These are phyloP conservation scores for Agrenia bidenticulata DNA, from an alignment of 2,888 invertebrate genomes.

Conservation along the genomic window DNA sequence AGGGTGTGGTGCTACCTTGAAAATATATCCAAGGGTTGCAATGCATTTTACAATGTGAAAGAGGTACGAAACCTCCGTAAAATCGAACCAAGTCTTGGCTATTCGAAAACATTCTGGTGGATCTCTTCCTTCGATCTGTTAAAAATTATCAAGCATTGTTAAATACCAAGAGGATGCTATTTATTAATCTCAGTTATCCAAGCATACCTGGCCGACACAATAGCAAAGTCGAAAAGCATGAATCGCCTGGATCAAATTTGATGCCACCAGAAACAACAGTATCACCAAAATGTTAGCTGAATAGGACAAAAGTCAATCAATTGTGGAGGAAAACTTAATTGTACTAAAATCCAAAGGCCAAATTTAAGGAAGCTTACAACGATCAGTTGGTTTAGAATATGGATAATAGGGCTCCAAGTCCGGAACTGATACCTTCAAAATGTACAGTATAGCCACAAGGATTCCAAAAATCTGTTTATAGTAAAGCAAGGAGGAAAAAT, in stretches of 20 bases:
- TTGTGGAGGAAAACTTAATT: conserved; percentile 2
- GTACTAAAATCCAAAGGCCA: conserved; percentile 1
- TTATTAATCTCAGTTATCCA: background rate
- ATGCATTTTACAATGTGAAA: conserved; percentile 31
- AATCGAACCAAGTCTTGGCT: conserved; percentile 38
- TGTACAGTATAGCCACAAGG: conserved; percentile 24
- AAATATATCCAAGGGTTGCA: conserved; percentile 27
- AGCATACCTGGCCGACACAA: conserved; percentile 26
- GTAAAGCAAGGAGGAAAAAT: no score
- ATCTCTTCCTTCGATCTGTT: conserved; percentile 18
- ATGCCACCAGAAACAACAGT: conserved; percentile 29
- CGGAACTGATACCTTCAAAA: conserved; percentile 31
- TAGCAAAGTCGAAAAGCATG: conserved; percentile 30
- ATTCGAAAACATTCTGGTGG: conserved; percentile 31
- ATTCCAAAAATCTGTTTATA: conserved; percentile 23
- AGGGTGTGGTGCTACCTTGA: conserved; percentile 22
- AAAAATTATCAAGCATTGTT: background rate
- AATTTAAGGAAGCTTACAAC: no score
- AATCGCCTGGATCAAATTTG: conserved; percentile 29
- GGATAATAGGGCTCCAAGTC: conserved; percentile 27
- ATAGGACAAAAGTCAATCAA: background rate
- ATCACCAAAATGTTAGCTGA: conserved; percentile 26
- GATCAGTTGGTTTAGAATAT: background rate
- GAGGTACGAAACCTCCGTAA: conserved; percentile 31
- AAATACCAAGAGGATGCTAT: background rate